Percentiles rank a stretch among this genome's conserved stretches.
Evolutionary conservation across 2,888 invertebrate genomes (phyloP).

Genomic region (Panopea generosa): DNA sequence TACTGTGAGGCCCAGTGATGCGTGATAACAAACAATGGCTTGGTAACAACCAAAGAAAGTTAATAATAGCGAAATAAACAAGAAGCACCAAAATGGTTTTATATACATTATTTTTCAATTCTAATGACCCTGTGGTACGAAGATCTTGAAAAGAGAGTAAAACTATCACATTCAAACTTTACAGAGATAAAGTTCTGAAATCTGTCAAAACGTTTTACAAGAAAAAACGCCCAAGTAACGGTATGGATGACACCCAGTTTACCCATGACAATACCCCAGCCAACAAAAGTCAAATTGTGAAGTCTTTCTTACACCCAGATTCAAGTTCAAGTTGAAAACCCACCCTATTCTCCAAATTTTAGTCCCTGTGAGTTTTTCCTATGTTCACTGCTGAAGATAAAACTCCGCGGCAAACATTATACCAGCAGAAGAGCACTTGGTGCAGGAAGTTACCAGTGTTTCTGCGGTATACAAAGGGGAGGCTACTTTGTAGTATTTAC

Average conservation of each 20-base stretch:
- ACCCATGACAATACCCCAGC: conserved; percentile 4
- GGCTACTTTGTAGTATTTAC: neutral
- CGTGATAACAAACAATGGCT: conserved; percentile 6
- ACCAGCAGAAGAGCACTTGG: conserved; percentile 1
- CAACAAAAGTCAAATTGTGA: neutral
- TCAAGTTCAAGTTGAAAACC: neutral
- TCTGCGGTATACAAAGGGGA: neutral
- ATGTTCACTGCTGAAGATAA: conserved; percentile 2
- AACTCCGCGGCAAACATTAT: conserved; percentile 2
- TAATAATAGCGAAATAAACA: conserved; percentile 10
- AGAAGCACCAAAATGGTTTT: conserved; percentile 8
- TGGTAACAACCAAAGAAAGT: neutral
- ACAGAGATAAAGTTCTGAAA: conserved; percentile 4
- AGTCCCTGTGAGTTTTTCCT: neutral
- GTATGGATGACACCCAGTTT: neutral
- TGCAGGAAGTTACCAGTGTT: conserved; percentile 2
- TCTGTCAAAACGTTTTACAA: neutral
- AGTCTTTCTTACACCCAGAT: neutral
- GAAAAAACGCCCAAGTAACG: neutral
- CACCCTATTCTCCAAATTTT: conserved; percentile 3
- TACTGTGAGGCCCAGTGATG: conserved; percentile 15
- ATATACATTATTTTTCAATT: conserved; percentile 16
- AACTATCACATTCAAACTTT: neutral
- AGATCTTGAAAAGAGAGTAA: neutral
- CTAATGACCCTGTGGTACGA: neutral